phyloP scores from a whole-genome alignment of 2,113 vertebrate species.

The Xenopus borealis region DNA sequence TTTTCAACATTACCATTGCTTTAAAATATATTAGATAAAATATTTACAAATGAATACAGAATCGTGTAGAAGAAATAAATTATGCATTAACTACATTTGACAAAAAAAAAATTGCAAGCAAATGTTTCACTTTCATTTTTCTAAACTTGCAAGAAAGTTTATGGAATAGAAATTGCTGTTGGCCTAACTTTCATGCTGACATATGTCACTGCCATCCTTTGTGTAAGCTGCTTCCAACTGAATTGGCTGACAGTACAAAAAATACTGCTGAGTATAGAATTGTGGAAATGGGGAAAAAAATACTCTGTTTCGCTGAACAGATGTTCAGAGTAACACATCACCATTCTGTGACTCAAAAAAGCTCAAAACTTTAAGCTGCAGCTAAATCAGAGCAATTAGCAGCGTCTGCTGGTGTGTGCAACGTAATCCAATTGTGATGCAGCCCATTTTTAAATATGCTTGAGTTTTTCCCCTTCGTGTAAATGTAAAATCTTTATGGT shows the following conservation, averaged over 20 bases:
- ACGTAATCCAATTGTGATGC: background rate
- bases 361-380: constrained; percentile 20
- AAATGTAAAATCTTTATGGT: no score
- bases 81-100: background rate
- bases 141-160: constrained; percentile 22
- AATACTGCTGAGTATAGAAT: constrained; percentile 35
- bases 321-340: constrained; percentile 36
- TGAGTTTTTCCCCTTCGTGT: no score
- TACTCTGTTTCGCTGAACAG: constrained; percentile 22
- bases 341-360: constrained; percentile 25
- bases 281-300: constrained; percentile 16
- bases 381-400: constrained; percentile 15
- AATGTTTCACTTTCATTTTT: constrained; percentile 11
- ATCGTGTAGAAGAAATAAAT: background rate
- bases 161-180: constrained; percentile 27
- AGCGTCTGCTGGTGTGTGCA: background rate
- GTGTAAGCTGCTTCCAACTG: constrained; percentile 30
- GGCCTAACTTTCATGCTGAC: constrained; percentile 37
- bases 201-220: constrained; percentile 37
- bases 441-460: no score
- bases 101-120: background rate
- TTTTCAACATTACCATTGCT: no score
- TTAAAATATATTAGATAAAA: background rate
- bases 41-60: background rate
- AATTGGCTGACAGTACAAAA: constrained; percentile 42